A percentile compares a stretch with the other conserved stretches of the same genome.
phyloP scores from a whole-genome alignment of 2,113 vertebrate genomes.

The Tenebrosternarchus preto region DNA sequence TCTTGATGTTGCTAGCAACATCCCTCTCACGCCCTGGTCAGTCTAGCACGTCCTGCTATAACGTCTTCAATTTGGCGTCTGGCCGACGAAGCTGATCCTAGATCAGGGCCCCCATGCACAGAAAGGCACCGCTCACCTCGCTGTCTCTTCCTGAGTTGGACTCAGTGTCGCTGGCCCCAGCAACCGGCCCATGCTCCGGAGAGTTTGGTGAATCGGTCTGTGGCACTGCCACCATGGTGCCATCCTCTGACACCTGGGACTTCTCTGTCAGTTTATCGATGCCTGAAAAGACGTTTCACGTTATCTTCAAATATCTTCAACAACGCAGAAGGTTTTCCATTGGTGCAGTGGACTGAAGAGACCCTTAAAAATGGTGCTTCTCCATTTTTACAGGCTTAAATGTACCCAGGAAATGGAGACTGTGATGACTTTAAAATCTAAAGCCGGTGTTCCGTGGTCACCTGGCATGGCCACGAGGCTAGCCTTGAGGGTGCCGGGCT shows the following conservation, averaged over 20 bases:
- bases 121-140: constrained; percentile 64
- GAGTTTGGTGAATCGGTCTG: constrained; percentile 67
- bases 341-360: too few relatives aligned
- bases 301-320: not conserved
- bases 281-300: constrained; percentile 64
- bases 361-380: too few relatives aligned
- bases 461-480: constrained; percentile 95
- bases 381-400: too few relatives aligned
- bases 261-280: constrained; percentile 98
- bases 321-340: too few relatives aligned
- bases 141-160: constrained; percentile 75
- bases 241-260: constrained; percentile 96
- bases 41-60: not conserved
- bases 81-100: not conserved
- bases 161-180: constrained; percentile 75
- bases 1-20: too few relatives aligned
- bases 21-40: too few relatives aligned
- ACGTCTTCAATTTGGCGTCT: not conserved
- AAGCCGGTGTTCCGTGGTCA: constrained; percentile 51
- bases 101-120: not conserved
- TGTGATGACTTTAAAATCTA: not conserved
- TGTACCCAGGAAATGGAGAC: too few relatives aligned
- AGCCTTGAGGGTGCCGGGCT: constrained; percentile 91
- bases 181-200: constrained; percentile 65
- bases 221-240: constrained; percentile 87